Evolutionary conservation across 2,797 vertebrate species (phyloP), one percentile per base, ranked within the genome.

Genomic region (Gymnopithys bicolor): DNA sequence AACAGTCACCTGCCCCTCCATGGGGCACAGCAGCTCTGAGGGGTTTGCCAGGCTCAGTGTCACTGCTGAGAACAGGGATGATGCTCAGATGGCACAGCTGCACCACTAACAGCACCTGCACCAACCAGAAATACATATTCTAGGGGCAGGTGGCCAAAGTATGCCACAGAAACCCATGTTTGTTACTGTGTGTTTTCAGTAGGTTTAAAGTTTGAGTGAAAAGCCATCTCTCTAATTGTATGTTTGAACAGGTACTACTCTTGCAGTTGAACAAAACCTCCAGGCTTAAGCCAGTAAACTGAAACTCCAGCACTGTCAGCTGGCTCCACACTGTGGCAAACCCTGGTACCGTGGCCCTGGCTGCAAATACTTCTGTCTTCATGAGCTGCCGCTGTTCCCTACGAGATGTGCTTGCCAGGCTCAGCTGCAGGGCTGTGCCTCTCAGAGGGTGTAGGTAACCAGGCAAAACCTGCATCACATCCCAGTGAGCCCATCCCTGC

Each of bases 251-350:
- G 63, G 45, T 43, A 9, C 46, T 56, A 2, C 53, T 63, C 62
- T 45, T 0, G 0, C n/a, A 78, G 76, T 2, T 27, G 35, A 78
- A 25, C 27, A 48, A 15, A 58, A n/a, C 56, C 39, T 10, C 7
- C 17, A 45, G 39, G 35, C 51, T 11, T 28, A 33, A 70, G 60
- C 2, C 51, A 32, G 51, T 7, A 4, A 16, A 12, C n/a, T 39
- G 28, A 30, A 55, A 21, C 3, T 11, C 69, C 32, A 84, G 87
- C 46, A 4, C 45, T 62, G 78, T 35, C 82, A 79, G 64, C 52
- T 75, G 84, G 91, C 83, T 95, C 89, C 28, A 19, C 67, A 5
- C 76, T 62, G 82, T 85, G 92, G 89, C 49, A 45, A 53, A 23
- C 11, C 1, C 3, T 0, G 27, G 67, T 39, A 60, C 52, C 10